Evolutionary conservation across 2,797 vertebrate species (phyloP).

Genomic region (Odontamblyopus rebecca): DNA sequence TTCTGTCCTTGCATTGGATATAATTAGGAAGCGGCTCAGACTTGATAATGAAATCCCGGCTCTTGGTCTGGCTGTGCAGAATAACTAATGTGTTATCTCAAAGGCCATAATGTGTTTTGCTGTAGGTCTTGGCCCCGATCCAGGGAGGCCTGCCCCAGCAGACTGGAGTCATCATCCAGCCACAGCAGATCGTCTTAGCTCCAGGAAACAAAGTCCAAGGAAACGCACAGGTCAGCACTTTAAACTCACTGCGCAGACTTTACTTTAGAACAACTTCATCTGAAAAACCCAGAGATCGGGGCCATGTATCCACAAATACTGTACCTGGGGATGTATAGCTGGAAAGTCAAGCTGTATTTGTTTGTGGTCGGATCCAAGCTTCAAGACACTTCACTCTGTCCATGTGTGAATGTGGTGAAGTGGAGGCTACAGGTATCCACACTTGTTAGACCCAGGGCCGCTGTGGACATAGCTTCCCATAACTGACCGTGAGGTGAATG

Average conservation of each 20-base stretch:
- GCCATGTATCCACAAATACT: background rate
- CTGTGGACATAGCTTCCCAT: too few species aligned
- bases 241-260: background rate
- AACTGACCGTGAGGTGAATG: too few species aligned
- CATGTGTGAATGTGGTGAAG: too few species aligned
- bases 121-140: constrained; percentile 90
- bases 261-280: background rate
- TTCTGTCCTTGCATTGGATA: background rate
- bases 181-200: constrained; percentile 95
- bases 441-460: too few species aligned
- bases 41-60: constrained; percentile 1
- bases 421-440: too few species aligned
- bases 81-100: constrained; percentile 2
- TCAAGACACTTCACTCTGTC: too few species aligned
- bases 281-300: background rate
- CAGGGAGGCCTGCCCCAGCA: constrained; percentile 92
- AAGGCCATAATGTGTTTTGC: constrained; percentile 4
- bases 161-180: constrained; percentile 97
- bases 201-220: constrained; percentile 88
- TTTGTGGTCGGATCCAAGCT: too few species aligned
- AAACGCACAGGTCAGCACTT: constrained; percentile 82
- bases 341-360: too few species aligned
- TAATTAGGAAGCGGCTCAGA: background rate
- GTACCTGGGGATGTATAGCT: background rate
- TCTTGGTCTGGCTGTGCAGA: background rate